Conservation (phyloP, 2,888 invertebrate genomes). For the Heteromyza rotundicornis region DNA sequence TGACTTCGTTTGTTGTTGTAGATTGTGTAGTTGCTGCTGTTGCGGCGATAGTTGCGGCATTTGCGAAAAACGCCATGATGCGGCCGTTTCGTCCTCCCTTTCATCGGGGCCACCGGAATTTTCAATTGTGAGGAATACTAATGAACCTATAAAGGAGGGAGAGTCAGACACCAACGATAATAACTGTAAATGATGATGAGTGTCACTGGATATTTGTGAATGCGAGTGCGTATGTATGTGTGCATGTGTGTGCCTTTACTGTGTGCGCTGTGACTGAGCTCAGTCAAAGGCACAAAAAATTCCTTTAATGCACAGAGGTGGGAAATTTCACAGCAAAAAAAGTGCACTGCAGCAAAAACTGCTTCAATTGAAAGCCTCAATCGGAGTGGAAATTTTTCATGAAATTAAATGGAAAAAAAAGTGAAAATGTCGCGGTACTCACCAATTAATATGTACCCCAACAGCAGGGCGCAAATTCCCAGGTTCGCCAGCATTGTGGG, state of each 20-base stretch:
- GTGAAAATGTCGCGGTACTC: constrained; percentile 7
- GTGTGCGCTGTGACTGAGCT: too few relatives aligned
- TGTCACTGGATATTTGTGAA: too few relatives aligned
- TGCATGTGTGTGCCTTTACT: too few relatives aligned
- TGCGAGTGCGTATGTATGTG: too few relatives aligned
- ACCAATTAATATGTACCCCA: constrained; percentile 30
- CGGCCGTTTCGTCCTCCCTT: background rate
- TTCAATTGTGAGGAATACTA: constrained; percentile 82
- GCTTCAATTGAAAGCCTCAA: background rate
- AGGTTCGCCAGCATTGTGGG: constrained; percentile 30
- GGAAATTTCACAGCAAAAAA: too few relatives aligned
- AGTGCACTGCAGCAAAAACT: too few relatives aligned
- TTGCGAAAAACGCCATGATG: constrained; percentile 21
- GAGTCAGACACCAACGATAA: background rate
- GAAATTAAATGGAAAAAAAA: too few relatives aligned
- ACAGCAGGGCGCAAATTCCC: constrained; percentile 28
- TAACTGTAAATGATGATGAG: background rate
- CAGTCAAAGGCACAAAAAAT: too few relatives aligned
- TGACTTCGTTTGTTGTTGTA: background rate
- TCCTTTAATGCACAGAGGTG: too few relatives aligned
- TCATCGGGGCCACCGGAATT: constrained; percentile 28
- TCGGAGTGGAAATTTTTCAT: too few relatives aligned
- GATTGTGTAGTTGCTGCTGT: constrained; percentile 52
- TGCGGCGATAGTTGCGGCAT: constrained; percentile 24
- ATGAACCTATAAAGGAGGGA: constrained; percentile 67